Evolutionary conservation across 30 jellyfish, hydroid and myxozoan species (phyloP).

Genomic region (Turritopsis rubra): DNA sequence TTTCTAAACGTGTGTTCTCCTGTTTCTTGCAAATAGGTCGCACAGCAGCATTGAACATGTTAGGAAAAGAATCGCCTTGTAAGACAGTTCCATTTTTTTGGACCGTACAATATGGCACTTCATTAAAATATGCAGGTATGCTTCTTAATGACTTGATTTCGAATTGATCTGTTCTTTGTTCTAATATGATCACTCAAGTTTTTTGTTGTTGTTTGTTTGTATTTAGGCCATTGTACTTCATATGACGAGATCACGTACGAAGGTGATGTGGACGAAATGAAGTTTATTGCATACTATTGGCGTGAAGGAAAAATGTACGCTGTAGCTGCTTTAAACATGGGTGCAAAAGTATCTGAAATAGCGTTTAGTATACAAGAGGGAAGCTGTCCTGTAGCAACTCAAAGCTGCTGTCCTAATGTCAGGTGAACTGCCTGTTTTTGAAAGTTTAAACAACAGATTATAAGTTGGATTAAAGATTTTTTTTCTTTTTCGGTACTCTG

Average conservation of each 20-base stretch:
- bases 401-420: neutral
- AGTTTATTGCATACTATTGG: constrained; percentile 34
- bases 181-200: neutral
- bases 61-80: constrained; percentile 30
- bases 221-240: constrained; percentile 32
- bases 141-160: neutral
- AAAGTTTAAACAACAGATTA: too few relatives aligned
- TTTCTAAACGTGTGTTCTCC: too few relatives aligned
- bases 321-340: constrained; percentile 39
- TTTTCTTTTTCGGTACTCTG: too few relatives aligned
- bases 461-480: too few relatives aligned
- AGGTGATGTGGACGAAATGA: constrained; percentile 42
- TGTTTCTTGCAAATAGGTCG: constrained; percentile 41
- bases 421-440: too few relatives aligned
- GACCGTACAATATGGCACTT: constrained; percentile 43
- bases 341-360: constrained; percentile 46
- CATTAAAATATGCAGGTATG: constrained; percentile 48
- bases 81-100: constrained; percentile 47
- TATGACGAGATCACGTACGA: constrained; percentile 45
- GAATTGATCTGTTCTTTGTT: too few relatives aligned
- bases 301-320: constrained; percentile 38
- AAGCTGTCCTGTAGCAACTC: neutral
- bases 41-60: constrained; percentile 50
- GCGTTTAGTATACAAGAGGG: constrained; percentile 26
- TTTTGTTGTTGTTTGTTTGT: neutral